Evolutionary conservation across 2,888 invertebrate species (phyloP).

Genomic region (Ceramica pisi): DNA sequence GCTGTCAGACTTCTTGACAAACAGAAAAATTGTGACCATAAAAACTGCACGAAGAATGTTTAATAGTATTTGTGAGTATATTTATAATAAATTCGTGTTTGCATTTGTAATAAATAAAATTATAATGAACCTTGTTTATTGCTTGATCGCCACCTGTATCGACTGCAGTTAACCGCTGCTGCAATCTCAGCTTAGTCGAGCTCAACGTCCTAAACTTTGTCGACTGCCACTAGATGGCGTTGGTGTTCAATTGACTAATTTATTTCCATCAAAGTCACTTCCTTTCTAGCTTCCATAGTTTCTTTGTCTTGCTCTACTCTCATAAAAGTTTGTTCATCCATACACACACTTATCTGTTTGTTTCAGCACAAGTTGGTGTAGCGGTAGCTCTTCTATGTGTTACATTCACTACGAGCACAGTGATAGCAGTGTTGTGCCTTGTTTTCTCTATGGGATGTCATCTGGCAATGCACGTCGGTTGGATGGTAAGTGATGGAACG

Average conservation of each 20-base stretch:
- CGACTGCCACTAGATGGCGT: too few relatives aligned
- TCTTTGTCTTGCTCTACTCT: too few relatives aligned
- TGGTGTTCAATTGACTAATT: too few relatives aligned
- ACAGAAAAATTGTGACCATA: conserved; percentile 74
- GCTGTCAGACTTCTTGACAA: conserved; percentile 87
- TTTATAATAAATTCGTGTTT: neutral
- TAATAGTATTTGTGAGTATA: conserved; percentile 84
- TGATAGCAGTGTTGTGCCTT: conserved; percentile 87
- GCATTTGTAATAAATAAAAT: too few relatives aligned
- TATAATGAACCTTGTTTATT: too few relatives aligned
- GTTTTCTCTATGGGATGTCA: conserved; percentile 90
- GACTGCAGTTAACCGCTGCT: too few relatives aligned
- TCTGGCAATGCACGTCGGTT: conserved; percentile 91
- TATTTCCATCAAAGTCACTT: too few relatives aligned
- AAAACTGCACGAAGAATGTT: conserved; percentile 82
- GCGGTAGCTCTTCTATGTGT: conserved; percentile 74
- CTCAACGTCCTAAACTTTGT: too few relatives aligned
- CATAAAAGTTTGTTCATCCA: neutral
- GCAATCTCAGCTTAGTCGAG: too few relatives aligned
- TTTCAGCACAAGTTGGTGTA: conserved; percentile 75
- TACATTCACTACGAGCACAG: conserved; percentile 81
- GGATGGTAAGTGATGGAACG: conserved; percentile 74
- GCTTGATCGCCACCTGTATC: too few relatives aligned
- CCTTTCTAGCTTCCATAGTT: too few relatives aligned
- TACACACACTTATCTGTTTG: too few relatives aligned